Conservation (phyloP, 2,888 invertebrate genomes). For the Eupithecia insigniata region DNA sequence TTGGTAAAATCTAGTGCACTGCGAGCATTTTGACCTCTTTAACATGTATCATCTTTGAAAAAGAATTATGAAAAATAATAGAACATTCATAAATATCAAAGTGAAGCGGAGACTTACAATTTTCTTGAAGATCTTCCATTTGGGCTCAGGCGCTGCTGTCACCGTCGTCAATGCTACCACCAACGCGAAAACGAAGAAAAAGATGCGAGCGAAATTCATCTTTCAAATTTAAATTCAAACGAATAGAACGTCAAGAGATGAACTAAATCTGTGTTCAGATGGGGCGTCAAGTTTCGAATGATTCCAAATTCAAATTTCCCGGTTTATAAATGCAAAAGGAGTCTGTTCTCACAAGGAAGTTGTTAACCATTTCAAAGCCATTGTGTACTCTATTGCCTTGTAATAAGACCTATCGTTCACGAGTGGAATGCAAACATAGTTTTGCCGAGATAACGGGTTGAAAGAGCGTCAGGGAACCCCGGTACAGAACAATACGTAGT, state of each 20-base stretch:
- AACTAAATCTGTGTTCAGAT: not conserved
- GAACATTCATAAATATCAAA: not conserved
- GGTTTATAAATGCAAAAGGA: constrained; percentile 4
- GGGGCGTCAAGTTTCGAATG: constrained; percentile 22
- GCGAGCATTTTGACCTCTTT: no score
- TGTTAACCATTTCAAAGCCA: not conserved
- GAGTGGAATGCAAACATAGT: not conserved
- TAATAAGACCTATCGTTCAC: not conserved
- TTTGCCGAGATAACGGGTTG: constrained; percentile 32
- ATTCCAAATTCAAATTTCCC: not conserved
- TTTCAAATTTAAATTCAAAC: constrained; percentile 30
- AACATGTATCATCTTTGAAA: no score
- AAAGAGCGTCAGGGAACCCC: constrained; percentile 34
- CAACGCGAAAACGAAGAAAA: constrained; percentile 58
- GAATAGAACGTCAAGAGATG: not conserved
- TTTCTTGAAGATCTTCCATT: constrained; percentile 63
- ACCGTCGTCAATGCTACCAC: constrained; percentile 52
- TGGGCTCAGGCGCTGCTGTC: constrained; percentile 55
- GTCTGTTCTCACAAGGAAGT: not conserved
- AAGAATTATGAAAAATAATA: no score
- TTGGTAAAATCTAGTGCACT: no score
- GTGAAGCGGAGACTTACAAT: no score
- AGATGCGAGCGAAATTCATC: constrained; percentile 59
- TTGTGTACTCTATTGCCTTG: not conserved
- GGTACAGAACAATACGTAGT: constrained; percentile 30